Conservation (phyloP, 2,888 invertebrate genomes). For the Drosophila rellima region DNA sequence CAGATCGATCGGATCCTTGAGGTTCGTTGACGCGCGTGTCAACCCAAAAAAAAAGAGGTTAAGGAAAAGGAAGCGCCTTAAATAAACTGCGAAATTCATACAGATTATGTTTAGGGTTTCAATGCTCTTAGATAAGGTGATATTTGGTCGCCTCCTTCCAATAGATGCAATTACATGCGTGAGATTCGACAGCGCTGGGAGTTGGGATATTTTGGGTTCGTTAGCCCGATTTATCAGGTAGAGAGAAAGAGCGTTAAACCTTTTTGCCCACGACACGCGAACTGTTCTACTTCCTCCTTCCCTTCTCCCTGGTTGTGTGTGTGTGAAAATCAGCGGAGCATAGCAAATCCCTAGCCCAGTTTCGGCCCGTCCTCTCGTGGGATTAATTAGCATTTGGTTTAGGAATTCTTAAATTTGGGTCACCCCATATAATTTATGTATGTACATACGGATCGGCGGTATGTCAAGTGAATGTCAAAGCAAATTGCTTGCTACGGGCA, state of each 20-base stretch:
- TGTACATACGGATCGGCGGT: slow-evolving; percentile 18
- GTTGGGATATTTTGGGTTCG: slow-evolving; percentile 22
- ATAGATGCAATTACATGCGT: slow-evolving; percentile 74
- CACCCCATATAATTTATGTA: slow-evolving; percentile 54
- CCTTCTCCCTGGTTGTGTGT: slow-evolving; percentile 24
- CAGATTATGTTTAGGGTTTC: slow-evolving; percentile 50
- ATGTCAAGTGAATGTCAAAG: slow-evolving; percentile 81
- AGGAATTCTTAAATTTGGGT: slow-evolving; percentile 45
- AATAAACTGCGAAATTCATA: slow-evolving; percentile 55
- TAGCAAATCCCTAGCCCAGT: slow-evolving; percentile 56
- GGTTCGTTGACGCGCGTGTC: slow-evolving; percentile 61
- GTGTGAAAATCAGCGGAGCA: slow-evolving; percentile 77
- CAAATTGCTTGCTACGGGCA: slow-evolving; percentile 44
- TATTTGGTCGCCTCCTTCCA: slow-evolving; percentile 30
- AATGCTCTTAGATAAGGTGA: slow-evolving; percentile 47
- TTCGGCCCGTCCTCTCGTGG: slow-evolving; percentile 50
- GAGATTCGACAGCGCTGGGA: slow-evolving; percentile 56
- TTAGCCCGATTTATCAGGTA: slow-evolving; percentile 44
- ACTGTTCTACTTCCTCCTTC: slow-evolving; percentile 6
- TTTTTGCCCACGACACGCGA: slow-evolving; percentile 51
- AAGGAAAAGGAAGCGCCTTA: slow-evolving; percentile 7
- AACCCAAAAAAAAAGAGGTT: slow-evolving; percentile 27
- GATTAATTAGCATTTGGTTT: slow-evolving; percentile 79
- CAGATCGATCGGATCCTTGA: slow-evolving; percentile 12
- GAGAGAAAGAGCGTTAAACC: slow-evolving; percentile 52